Evolutionary conservation across 2,888 invertebrate genomes (phyloP).

Genomic region (Amphipoea oculea): DNA sequence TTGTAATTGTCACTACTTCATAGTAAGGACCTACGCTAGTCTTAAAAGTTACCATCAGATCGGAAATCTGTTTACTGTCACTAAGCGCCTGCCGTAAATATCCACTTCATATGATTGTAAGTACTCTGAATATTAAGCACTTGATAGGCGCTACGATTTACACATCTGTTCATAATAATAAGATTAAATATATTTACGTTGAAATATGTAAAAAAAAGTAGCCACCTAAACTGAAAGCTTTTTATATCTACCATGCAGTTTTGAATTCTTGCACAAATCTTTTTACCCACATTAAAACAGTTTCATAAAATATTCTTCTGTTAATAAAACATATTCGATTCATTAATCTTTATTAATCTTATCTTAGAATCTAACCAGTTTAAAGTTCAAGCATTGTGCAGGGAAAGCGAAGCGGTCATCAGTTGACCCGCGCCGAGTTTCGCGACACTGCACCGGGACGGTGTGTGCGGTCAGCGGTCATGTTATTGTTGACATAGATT

Average conservation of each 20-base stretch:
- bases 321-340: slow-evolving; percentile 56
- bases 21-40: not conserved
- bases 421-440: slow-evolving; percentile 71
- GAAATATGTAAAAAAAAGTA: not conserved
- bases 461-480: slow-evolving; percentile 64
- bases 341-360: slow-evolving; percentile 55
- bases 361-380: slow-evolving; percentile 58
- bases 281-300: slow-evolving; percentile 5
- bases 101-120: not conserved
- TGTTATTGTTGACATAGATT: slow-evolving; percentile 74
- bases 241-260: not conserved
- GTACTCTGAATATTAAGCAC: slow-evolving; percentile 21
- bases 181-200: not conserved
- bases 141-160: slow-evolving; percentile 36
- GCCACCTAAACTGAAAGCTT: not conserved
- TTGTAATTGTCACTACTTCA: slow-evolving; percentile 1
- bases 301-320: slow-evolving; percentile 26
- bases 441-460: slow-evolving; percentile 42
- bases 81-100: slow-evolving; percentile 41
- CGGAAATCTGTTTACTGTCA: not conserved
- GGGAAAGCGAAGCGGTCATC: slow-evolving; percentile 76
- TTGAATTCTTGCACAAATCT: slow-evolving; percentile 24
- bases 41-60: not conserved
- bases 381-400: slow-evolving; percentile 66
- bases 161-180: not conserved